A percentile compares a stretch with the other conserved stretches of the same genome.
These are phyloP conservation scores for Botia kubotai DNA, from an alignment of 2,797 vertebrate genomes.

Conservation along the genomic window DNA sequence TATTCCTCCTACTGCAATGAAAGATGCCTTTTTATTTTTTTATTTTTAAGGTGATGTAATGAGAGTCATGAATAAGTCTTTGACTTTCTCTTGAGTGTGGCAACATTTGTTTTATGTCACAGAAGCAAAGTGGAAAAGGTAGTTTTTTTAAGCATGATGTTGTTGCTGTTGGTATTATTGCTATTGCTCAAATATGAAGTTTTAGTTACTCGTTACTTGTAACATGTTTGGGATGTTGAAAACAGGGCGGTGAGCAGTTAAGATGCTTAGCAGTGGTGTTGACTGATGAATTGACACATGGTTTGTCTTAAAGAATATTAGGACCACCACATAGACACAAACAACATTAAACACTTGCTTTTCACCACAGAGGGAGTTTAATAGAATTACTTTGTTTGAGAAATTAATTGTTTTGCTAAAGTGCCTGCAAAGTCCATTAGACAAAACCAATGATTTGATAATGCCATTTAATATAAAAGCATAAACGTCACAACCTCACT, in stretches of 20 bases:
- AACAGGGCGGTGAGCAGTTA: too few relatives aligned
- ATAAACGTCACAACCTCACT: background rate
- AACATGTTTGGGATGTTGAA: too few relatives aligned
- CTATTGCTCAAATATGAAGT: background rate
- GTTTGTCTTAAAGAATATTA: too few relatives aligned
- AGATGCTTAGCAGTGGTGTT: too few relatives aligned
- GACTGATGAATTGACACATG: too few relatives aligned
- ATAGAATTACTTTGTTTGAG: background rate
- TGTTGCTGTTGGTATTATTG: too few relatives aligned
- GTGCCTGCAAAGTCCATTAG: conserved; percentile 17
- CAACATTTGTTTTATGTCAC: background rate
- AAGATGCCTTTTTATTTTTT: background rate
- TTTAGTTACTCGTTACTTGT: background rate
- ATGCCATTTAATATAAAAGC: conserved; percentile 27
- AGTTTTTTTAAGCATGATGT: background rate
- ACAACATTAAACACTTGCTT: too few relatives aligned
- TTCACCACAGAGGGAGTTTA: background rate
- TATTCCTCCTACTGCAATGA: background rate
- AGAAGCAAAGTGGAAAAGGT: background rate
- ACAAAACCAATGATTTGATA: conserved; percentile 38
- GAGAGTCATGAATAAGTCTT: conserved; percentile 3
- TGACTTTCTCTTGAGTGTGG: background rate
- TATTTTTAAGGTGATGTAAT: conserved; percentile 15
- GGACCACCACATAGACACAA: too few relatives aligned
- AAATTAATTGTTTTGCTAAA: background rate